Percentiles rank a stretch among this genome's conserved stretches.
These are phyloP conservation scores for Halyomorpha halys DNA, from an alignment of 1,140 invertebrate genomes.

Conservation along the genomic window DNA sequence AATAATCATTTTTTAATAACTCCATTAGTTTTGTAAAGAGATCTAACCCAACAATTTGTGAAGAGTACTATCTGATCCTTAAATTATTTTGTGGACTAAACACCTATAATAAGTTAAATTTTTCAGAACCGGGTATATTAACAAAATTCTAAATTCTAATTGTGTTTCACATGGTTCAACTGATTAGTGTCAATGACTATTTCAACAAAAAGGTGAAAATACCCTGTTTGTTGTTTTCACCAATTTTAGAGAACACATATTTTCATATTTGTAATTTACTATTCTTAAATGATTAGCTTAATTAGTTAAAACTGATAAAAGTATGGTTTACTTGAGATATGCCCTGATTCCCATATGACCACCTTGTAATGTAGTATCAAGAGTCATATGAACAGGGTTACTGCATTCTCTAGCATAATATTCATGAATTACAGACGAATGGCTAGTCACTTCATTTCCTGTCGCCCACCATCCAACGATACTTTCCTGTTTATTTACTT, in stretches of 20 bases:
- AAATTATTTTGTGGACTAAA: too few species aligned
- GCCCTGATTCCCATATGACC: constrained; percentile 79
- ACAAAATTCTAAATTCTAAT: too few species aligned
- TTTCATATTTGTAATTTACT: neutral
- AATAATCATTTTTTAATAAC: too few species aligned
- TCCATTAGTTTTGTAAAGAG: too few species aligned
- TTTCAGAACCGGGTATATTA: too few species aligned
- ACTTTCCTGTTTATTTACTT: constrained; percentile 80
- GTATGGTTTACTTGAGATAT: constrained; percentile 66
- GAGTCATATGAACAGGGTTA: constrained; percentile 86
- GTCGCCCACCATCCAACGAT: constrained; percentile 98
- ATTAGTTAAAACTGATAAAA: neutral
- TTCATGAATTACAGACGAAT: constrained; percentile 94
- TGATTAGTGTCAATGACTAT: too few species aligned
- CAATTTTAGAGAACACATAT: neutral
- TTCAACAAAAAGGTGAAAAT: too few species aligned
- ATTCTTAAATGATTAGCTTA: neutral
- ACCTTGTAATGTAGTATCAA: constrained; percentile 76
- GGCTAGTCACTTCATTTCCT: constrained; percentile 89
- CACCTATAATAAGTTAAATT: too few species aligned
- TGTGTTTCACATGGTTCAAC: too few species aligned
- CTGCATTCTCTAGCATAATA: constrained; percentile 89
- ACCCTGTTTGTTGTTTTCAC: too few species aligned
- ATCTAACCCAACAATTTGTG: too few species aligned
- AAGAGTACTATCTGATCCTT: too few species aligned